These are phyloP conservation scores for Coryphaenoides rupestris DNA, from an alignment of 2,113 vertebrate genomes.

Conservation along the genomic window DNA sequence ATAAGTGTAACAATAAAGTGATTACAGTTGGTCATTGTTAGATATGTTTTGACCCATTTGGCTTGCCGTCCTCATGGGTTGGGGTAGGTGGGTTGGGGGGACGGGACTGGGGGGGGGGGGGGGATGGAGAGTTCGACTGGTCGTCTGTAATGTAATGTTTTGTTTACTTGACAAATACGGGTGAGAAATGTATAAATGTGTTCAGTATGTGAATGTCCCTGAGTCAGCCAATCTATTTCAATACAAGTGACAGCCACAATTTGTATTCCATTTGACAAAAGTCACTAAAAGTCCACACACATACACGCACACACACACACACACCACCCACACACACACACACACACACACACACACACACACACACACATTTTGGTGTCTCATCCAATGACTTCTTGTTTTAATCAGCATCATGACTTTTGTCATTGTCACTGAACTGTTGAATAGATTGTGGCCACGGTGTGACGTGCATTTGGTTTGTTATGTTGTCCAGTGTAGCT, in stretches of 20 bases:
- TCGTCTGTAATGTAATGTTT: not conserved
- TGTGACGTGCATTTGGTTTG: conserved; percentile 31
- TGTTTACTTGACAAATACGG: not conserved
- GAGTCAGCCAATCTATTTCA: conserved; percentile 48
- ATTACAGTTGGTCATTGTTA: too few relatives aligned
- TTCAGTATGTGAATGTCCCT: conserved; percentile 25
- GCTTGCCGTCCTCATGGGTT: too few relatives aligned
- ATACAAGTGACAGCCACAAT: conserved; percentile 21
- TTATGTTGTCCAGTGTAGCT: conserved; percentile 19
- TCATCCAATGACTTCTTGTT: too few relatives aligned
- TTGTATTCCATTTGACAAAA: not conserved
- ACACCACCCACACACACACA: not conserved
- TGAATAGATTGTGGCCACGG: conserved; percentile 48
- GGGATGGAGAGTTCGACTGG: conserved; percentile 6
- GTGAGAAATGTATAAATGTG: conserved; percentile 9
- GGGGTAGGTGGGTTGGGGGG: conserved; percentile 36
- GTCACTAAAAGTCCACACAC: not conserved
- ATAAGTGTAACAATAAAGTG: too few relatives aligned
- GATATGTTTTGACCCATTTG: too few relatives aligned
- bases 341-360: not conserved
- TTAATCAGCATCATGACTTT: not conserved
- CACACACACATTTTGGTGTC: not conserved
- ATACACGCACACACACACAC: not conserved
- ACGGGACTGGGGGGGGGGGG: conserved; percentile 14
- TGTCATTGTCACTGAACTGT: conserved; percentile 21